A percentile compares a stretch with the other conserved stretches of the same genome.
phyloP scores from a whole-genome alignment of 1,140 invertebrate species.

The Parapsyche elsis region DNA sequence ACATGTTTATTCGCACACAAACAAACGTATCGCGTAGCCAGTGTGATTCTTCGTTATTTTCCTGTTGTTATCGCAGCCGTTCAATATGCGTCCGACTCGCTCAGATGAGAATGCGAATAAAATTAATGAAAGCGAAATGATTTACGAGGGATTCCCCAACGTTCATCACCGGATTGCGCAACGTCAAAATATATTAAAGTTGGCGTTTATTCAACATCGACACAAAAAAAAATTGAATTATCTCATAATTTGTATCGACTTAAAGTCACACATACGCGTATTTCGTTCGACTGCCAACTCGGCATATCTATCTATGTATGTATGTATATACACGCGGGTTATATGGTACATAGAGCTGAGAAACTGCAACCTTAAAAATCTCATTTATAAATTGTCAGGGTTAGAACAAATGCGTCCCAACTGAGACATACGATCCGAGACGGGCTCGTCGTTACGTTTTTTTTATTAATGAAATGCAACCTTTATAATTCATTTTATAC shows the following conservation, averaged over 20 bases:
- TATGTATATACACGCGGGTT: not conserved
- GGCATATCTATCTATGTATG: not conserved
- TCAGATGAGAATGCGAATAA: not conserved
- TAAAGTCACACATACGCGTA: no score
- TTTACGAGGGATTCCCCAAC: conserved; percentile 19
- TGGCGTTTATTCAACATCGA: not conserved
- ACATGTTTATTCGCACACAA: no score
- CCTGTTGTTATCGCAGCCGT: no score
- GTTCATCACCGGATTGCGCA: not conserved
- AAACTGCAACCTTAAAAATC: not conserved
- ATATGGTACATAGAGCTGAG: no score
- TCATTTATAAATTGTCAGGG: not conserved
- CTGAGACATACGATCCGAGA: not conserved
- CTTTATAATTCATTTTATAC: not conserved
- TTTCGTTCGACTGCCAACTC: no score
- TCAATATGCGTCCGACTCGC: not conserved
- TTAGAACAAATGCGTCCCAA: conserved; percentile 8
- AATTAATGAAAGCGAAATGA: conserved; percentile 30
- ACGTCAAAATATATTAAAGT: not conserved
- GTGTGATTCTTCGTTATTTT: no score
- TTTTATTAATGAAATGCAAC: not conserved
- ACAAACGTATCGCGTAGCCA: no score
- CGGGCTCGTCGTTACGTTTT: not conserved
- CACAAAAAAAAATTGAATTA: no score
- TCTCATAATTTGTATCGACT: no score